phyloP scores from a whole-genome alignment of 53 echinoderm and acorn worm species.

The Stichopus horrens region DNA sequence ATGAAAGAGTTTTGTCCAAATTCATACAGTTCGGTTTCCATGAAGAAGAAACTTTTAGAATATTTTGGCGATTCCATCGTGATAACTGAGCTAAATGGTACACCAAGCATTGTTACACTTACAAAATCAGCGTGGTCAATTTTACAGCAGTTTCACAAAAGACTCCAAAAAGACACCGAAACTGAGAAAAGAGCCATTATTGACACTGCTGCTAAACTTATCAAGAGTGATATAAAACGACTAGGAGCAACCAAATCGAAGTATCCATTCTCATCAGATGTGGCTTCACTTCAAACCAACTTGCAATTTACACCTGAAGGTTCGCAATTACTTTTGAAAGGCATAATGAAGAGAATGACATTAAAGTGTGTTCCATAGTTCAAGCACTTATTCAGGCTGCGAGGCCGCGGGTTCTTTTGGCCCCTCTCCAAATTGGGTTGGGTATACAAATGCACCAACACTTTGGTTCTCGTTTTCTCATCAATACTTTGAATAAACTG shows the following conservation, averaged over 20 bases:
- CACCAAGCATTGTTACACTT: neutral
- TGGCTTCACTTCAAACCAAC: neutral
- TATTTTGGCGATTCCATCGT: neutral
- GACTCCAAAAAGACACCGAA: neutral
- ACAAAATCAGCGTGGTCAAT: neutral
- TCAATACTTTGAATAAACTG: no score
- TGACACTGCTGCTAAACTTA: constrained; percentile 7
- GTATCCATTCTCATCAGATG: constrained; percentile 7
- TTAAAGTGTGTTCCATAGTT: no score
- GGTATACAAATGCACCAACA: no score
- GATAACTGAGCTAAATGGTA: neutral
- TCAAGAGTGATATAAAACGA: constrained; percentile 14
- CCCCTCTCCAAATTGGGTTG: neutral
- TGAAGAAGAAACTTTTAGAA: neutral
- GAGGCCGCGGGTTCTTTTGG: neutral
- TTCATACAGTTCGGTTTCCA: constrained; percentile 6
- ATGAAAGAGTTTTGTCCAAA: constrained; percentile 27
- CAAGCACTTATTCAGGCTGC: no score
- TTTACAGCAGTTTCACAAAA: neutral
- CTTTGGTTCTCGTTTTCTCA: neutral
- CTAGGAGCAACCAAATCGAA: no score
- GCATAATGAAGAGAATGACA: neutral
- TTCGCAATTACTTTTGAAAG: constrained; percentile 15
- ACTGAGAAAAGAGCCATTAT: neutral
- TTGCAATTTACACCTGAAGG: constrained; percentile 6